Conservation (phyloP, 2,888 invertebrate genomes). For the Athrips mouffetella region DNA sequence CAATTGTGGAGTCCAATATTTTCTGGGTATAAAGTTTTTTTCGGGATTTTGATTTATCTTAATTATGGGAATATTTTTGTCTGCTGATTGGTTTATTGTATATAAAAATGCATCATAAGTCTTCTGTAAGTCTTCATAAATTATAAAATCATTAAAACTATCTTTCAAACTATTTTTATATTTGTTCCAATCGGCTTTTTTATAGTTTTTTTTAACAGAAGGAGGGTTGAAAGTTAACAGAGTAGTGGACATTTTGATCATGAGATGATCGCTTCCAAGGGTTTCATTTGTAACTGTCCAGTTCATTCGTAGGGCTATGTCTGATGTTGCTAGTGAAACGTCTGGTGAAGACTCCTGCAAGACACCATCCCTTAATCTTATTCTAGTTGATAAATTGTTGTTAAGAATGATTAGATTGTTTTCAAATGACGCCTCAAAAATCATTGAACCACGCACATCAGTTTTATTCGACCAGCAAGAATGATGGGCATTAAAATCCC, state of each 20-base stretch:
- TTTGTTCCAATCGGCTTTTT: constrained; percentile 19
- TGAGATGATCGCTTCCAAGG: constrained; percentile 18
- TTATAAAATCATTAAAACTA: background rate
- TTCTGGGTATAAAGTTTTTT: constrained; percentile 25
- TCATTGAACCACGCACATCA: background rate
- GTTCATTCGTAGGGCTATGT: constrained; percentile 5
- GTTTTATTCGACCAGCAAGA: constrained; percentile 3
- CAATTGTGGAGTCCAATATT: constrained; percentile 27
- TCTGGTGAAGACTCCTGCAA: constrained; percentile 3
- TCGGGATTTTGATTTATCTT: constrained; percentile 21
- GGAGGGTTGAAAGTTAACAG: background rate
- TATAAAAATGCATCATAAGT: constrained; percentile 19
- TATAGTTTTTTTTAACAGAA: constrained; percentile 21
- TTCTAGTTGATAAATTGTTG: background rate
- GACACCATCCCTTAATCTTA: background rate
- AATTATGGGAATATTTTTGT: constrained; percentile 20
- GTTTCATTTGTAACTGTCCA: constrained; percentile 11
- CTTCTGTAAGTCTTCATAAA: constrained; percentile 11
- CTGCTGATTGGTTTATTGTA: constrained; percentile 18
- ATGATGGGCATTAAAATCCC: too few species aligned
- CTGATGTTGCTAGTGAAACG: constrained; percentile 5
- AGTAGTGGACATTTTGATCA: constrained; percentile 14
- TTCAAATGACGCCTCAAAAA: background rate
- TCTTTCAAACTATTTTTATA: constrained; percentile 12
- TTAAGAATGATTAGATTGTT: background rate